phyloP scores from a whole-genome alignment of 2,797 vertebrate genomes.

The Serranus cabrilla region DNA sequence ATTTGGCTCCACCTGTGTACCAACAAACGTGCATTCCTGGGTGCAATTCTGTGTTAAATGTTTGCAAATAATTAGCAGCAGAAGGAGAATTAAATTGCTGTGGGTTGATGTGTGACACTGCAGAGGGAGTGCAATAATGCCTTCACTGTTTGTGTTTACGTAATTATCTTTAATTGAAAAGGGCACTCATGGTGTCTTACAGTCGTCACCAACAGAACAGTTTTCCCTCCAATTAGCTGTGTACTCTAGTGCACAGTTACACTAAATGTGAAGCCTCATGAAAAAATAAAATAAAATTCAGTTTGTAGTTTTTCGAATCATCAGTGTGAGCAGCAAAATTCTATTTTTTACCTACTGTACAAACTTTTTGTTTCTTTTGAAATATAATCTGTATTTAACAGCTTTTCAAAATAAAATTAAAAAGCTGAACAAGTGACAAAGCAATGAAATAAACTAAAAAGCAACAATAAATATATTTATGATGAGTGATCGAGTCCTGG shows the following conservation, averaged over 20 bases:
- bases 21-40: neutral
- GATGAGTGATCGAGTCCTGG: too few species aligned
- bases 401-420: constrained; percentile 2
- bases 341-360: neutral
- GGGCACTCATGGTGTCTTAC: constrained; percentile 41
- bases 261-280: constrained; percentile 48
- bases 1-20: neutral
- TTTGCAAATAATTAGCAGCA: constrained; percentile 6
- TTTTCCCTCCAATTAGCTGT: constrained; percentile 59
- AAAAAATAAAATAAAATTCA: constrained; percentile 32
- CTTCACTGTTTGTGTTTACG: constrained; percentile 43
- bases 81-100: constrained; percentile 26
- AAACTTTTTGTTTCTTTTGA: neutral
- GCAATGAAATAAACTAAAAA: neutral
- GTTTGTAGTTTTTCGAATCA: neutral
- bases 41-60: neutral
- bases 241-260: constrained; percentile 40
- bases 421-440: neutral
- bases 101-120: constrained; percentile 34
- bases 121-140: constrained; percentile 24
- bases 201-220: constrained; percentile 40
- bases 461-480: too few species aligned
- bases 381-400: neutral
- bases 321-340: neutral
- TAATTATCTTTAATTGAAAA: constrained; percentile 73